A percentile compares a stretch with the other conserved stretches of the same genome.
These are phyloP conservation scores for Riptortus pedestris DNA, from an alignment of 1,140 invertebrate species.

Conservation along the genomic window DNA sequence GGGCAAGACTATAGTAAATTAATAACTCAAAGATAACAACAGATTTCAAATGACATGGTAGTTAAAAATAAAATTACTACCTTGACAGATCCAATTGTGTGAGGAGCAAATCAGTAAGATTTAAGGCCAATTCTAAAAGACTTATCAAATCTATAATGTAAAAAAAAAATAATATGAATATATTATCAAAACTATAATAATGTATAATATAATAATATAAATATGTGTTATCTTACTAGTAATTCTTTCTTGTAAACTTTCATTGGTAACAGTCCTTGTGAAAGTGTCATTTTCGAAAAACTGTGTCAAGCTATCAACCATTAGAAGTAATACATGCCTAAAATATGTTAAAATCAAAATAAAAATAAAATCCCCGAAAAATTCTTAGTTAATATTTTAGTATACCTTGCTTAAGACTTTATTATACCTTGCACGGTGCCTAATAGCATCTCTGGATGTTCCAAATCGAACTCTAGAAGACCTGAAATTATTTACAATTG, in stretches of 20 bases:
- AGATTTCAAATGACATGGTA: too few species aligned
- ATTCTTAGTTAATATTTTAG: too few species aligned
- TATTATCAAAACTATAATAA: not conserved
- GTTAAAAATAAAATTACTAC: too few species aligned
- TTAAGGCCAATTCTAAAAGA: constrained; percentile 37
- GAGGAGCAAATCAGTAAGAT: constrained; percentile 38
- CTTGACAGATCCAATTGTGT: constrained; percentile 35
- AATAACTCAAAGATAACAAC: too few species aligned
- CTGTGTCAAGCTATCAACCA: constrained; percentile 37
- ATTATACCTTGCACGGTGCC: constrained; percentile 34
- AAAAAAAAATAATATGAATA: constrained; percentile 6
- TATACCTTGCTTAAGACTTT: too few species aligned
- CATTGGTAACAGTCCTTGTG: constrained; percentile 20
- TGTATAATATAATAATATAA: not conserved
- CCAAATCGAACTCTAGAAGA: not conserved
- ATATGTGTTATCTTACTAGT: constrained; percentile 23
- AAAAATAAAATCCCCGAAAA: constrained; percentile 1
- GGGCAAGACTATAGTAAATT: too few species aligned
- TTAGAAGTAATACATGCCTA: constrained; percentile 36
- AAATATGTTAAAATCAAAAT: constrained; percentile 23
- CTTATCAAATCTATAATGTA: constrained; percentile 33
- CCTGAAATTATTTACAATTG: too few species aligned
- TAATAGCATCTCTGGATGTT: constrained; percentile 26
- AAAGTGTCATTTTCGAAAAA: constrained; percentile 37
- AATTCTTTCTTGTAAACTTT: constrained; percentile 30